Evolutionary conservation across 2,797 vertebrate species (phyloP), one percentile per base, ranked within the genome.

Genomic region (Coranthus polyacanthus): DNA sequence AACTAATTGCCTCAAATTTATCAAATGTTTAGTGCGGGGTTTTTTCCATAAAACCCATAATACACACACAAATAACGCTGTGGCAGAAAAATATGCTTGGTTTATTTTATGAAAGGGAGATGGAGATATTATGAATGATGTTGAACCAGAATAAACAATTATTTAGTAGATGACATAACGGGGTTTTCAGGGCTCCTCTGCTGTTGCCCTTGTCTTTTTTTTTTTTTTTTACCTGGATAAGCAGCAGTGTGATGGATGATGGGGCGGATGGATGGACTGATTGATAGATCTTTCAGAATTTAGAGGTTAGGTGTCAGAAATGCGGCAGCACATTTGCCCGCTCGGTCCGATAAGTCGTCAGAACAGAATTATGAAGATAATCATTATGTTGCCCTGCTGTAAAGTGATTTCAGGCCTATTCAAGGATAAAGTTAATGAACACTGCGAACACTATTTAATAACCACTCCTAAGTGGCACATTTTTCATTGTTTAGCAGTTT

Each of bases 141-240:
- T 24, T 56, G 77, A 63, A 66, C 53, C 46, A 57, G 51, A 75
- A 72, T 65, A 85, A 78, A 85, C 64, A 69, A 84, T 79, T 60
- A 69, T 80, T 66, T 75, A 66, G 26, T 22, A 17, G 59, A 46
- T 77, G 61, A 80, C 69, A 77, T 54, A 64, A 63, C 50, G 64
- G 57, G 46, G 39, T 75, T 79, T 71, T 56, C 8, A 22, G 72
- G 45, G 59, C 62, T 57, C 16, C 29, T 46, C 58, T 45, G 58
- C 26, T 62, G 53, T n/a, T 62, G 17, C 17, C n/a, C 18, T 12
- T 71, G 42, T 70, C 22, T 16, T 15, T 26, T 26, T 26, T 32
- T 32, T n/a, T n/a, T n/a, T 29, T 29, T 29, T 37, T 60, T 32
- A 46, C 12, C 11, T 46, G 29, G 34, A 62, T 39, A 17, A 34